These are phyloP conservation scores for Drosophila mayri DNA, from an alignment of 1,140 invertebrate species.

Conservation along the genomic window DNA sequence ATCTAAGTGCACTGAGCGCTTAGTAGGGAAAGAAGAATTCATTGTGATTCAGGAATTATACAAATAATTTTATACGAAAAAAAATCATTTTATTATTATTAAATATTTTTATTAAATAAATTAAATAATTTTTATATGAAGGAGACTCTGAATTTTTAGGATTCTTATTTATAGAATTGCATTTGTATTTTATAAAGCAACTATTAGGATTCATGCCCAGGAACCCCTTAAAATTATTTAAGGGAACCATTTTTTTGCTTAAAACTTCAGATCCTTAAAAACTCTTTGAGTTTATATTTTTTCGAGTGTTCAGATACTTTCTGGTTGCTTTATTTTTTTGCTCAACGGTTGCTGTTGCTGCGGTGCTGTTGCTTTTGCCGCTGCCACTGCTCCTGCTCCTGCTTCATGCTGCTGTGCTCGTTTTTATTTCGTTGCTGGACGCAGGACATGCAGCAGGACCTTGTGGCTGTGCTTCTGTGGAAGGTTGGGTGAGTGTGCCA, in stretches of 20 bases:
- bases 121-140: not conserved
- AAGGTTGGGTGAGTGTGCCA: conserved; percentile 44
- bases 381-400: conserved; percentile 11
- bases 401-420: conserved; percentile 34
- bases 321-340: conserved; percentile 60
- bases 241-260: not conserved
- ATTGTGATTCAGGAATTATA: no score
- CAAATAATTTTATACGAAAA: no score
- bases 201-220: not conserved
- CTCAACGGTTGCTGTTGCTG: conserved; percentile 19
- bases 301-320: conserved; percentile 48
- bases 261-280: not conserved
- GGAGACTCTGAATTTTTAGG: not conserved
- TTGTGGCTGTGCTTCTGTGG: conserved; percentile 44
- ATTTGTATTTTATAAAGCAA: not conserved
- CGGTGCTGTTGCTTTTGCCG: conserved; percentile 33
- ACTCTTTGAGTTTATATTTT: not conserved
- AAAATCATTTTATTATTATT: no score
- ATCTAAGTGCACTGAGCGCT: conserved; percentile 51
- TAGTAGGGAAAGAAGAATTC: no score
- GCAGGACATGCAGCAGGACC: conserved; percentile 57
- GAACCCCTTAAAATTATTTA: not conserved
- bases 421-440: conserved; percentile 69
- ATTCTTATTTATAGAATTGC: not conserved
- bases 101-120: not conserved